Evolutionary conservation across 2,113 vertebrate species (phyloP), one percentile per base, ranked within the genome.

Genomic region (Enhydra lutris): DNA sequence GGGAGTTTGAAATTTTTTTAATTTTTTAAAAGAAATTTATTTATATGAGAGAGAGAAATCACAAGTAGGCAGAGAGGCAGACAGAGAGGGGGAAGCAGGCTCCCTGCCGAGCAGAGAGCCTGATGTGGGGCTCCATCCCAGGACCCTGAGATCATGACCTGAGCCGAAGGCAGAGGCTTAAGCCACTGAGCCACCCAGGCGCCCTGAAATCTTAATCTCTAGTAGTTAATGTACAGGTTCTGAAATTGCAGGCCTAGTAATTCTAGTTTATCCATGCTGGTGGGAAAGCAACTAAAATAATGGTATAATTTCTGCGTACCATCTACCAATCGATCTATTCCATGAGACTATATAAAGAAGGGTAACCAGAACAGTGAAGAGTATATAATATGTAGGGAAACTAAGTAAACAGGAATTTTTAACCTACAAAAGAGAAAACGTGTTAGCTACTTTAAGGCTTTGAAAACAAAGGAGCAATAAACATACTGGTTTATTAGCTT

Each of bases 361-460:
- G 36, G 15, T 36, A 91, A 91, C 21, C 36, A 91, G 47, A 91
- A 67, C 23, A 31, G 47, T 20, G 3, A 93, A 89, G n/a, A 23
- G 13, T 61, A 18, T 42, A 17, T 20, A 61, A 39, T n/a, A 84
- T n/a, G 36, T 83, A 94, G 20, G 65, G 84, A 26, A 61, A 52
- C 1, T 47, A 36, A 87, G 67, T 87, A 86, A 83, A 78, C 0
- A 42, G 34, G 26, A 34, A 74, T 79, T 63, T 82, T 79, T 88
- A 94, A 79, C 78, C 84, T 74, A 71, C 42, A 92, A 89, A 85
- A 79, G 39, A 20, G 10, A 88, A 96, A 89, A 93, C 31, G 52
- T 6, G 3, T 45, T 86, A 76, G 80, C 34, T 14, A 69, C 63
- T 34, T 80, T 21, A 90, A 26, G 29, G 74, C 7, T 81, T 81